phyloP scores from a whole-genome alignment of 2,888 invertebrate genomes.

The Oscheius sp. region DNA sequence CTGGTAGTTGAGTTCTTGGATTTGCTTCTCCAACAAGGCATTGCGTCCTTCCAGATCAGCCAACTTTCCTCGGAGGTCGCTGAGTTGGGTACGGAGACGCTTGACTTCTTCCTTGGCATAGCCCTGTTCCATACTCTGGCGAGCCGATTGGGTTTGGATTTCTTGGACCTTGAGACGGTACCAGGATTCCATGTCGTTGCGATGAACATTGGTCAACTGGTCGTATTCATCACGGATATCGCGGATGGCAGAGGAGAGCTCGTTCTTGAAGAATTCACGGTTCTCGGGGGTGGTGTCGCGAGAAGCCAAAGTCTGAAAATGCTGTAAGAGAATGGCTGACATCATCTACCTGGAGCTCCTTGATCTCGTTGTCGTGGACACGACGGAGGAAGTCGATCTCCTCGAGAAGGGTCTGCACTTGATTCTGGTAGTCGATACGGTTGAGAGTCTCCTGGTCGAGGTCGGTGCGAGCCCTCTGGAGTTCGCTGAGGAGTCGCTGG shows the following conservation, averaged over 20 bases:
- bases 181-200: slow-evolving; percentile 75
- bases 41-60: slow-evolving; percentile 76
- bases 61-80: slow-evolving; percentile 74
- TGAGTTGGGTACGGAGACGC: slow-evolving; percentile 74
- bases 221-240: slow-evolving; percentile 77
- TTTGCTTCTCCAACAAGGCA: slow-evolving; percentile 75
- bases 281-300: slow-evolving; percentile 76
- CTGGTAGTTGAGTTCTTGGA: slow-evolving; percentile 75
- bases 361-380: slow-evolving; percentile 75
- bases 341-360: slow-evolving; percentile 38
- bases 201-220: slow-evolving; percentile 73
- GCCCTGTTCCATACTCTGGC: slow-evolving; percentile 74
- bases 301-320: slow-evolving; percentile 73
- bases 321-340: not conserved
- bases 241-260: slow-evolving; percentile 75
- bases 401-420: slow-evolving; percentile 76
- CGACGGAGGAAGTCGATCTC: slow-evolving; percentile 76
- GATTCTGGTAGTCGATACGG: slow-evolving; percentile 76
- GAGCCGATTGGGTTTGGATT: slow-evolving; percentile 75
- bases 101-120: slow-evolving; percentile 76
- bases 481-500: slow-evolving; percentile 68
- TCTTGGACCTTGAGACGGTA: slow-evolving; percentile 77
- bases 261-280: slow-evolving; percentile 77
- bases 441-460: slow-evolving; percentile 76
- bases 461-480: slow-evolving; percentile 74